These are phyloP conservation scores for Acrocephalus kingi DNA, from an alignment of 2,113 vertebrate species.

Conservation along the genomic window DNA sequence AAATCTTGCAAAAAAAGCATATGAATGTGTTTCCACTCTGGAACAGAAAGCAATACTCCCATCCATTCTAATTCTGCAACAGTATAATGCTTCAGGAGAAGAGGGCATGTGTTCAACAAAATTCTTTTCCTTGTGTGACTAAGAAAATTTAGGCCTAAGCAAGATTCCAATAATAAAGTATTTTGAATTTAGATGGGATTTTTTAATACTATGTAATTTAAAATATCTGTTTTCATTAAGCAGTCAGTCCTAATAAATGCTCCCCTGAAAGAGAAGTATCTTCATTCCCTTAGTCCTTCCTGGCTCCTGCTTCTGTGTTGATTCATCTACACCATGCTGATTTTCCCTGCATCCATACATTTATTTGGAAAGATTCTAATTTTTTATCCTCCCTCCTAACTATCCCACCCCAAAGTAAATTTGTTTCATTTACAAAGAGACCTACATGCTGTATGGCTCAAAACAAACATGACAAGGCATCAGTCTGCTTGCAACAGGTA, in stretches of 20 bases:
- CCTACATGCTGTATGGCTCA: rapidly evolving
- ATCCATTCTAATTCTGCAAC: not conserved
- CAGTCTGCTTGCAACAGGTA: not conserved
- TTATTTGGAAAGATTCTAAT: not conserved
- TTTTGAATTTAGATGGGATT: not conserved
- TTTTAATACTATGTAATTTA: not conserved
- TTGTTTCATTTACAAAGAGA: not conserved
- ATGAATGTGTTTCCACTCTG: not conserved
- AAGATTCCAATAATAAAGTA: not conserved
- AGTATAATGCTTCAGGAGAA: not conserved
- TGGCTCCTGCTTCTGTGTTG: not conserved
- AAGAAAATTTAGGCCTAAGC: not conserved
- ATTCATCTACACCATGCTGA: not conserved
- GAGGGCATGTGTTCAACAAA: not conserved
- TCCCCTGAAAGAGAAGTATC: not conserved
- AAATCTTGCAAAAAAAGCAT: not conserved
- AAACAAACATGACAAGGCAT: not conserved
- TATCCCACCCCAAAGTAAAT: not conserved
- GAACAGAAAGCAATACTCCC: not conserved
- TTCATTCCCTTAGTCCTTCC: not conserved
- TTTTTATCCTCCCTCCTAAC: not conserved
- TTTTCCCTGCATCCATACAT: not conserved
- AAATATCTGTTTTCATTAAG: not conserved
- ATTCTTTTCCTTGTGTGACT: not conserved
- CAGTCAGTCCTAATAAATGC: not conserved